phyloP scores from a whole-genome alignment of 92 coral and sea anemone species.

The Muricea muricata region DNA sequence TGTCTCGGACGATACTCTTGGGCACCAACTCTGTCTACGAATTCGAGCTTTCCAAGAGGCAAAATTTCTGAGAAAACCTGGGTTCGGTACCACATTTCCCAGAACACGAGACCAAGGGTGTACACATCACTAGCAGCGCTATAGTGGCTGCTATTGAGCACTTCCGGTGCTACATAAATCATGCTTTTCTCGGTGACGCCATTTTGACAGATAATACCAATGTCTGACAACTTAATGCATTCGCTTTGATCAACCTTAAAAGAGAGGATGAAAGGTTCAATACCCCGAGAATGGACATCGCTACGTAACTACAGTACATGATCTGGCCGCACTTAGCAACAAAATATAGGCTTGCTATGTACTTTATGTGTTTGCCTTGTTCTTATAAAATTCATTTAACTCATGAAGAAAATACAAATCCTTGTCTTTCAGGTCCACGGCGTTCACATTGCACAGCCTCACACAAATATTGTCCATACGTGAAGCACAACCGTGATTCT shows the following conservation, averaged over 20 bases:
- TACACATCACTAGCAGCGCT: slow-evolving; percentile 41
- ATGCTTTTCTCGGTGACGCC: slow-evolving; percentile 13
- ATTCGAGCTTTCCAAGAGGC: background rate
- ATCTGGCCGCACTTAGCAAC: too few species aligned
- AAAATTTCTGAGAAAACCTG: slow-evolving; percentile 3
- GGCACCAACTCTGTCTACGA: background rate
- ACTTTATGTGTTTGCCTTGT: too few species aligned
- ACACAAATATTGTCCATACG: too few species aligned
- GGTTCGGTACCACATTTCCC: slow-evolving; percentile 62
- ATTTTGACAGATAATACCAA: slow-evolving; percentile 14
- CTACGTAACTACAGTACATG: too few species aligned
- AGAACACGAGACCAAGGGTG: slow-evolving; percentile 50
- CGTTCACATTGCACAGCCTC: too few species aligned
- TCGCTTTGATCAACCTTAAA: background rate
- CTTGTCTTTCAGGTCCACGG: too few species aligned
- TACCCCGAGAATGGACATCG: background rate
- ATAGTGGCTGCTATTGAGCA: slow-evolving; percentile 1
- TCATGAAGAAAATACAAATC: too few species aligned
- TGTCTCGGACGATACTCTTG: background rate
- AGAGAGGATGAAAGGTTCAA: background rate
- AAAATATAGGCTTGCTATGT: too few species aligned
- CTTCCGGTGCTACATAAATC: slow-evolving; percentile 55
- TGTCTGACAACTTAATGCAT: slow-evolving; percentile 31
- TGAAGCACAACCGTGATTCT: too few species aligned
- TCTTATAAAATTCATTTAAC: too few species aligned